Conservation (phyloP, 2,113 vertebrate genomes). For the Donacobius atricapilla region DNA sequence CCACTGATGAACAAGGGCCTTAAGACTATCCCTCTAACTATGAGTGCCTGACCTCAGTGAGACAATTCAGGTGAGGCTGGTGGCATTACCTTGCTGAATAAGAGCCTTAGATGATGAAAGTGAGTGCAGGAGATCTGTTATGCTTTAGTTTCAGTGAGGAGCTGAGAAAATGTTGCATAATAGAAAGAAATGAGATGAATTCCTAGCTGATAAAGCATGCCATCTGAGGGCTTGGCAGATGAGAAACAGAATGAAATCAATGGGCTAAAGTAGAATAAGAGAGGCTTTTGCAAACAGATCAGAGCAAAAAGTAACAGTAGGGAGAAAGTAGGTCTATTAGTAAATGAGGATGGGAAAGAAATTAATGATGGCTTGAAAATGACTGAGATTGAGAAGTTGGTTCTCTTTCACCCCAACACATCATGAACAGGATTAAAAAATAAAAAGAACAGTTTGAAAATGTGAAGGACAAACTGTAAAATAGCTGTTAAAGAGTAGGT, state of each 20-base stretch:
- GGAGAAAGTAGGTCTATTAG: constrained; percentile 36
- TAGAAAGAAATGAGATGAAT: constrained; percentile 41
- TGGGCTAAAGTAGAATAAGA: constrained; percentile 37
- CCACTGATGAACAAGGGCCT: neutral
- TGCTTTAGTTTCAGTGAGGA: neutral
- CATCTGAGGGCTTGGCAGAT: constrained; percentile 1
- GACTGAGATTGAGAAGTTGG: neutral
- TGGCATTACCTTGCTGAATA: constrained; percentile 6
- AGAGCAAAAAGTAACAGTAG: constrained; percentile 5
- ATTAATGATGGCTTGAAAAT: constrained; percentile 12
- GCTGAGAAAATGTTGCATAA: constrained; percentile 44
- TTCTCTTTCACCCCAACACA: neutral
- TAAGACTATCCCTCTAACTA: neutral
- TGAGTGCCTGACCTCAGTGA: neutral
- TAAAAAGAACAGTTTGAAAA: neutral
- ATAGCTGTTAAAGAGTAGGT: neutral
- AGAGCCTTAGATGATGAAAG: constrained; percentile 5
- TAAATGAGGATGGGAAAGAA: constrained; percentile 23
- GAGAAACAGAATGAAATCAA: constrained; percentile 41
- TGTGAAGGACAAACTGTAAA: neutral
- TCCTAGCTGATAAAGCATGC: constrained; percentile 18
- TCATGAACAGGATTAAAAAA: neutral
- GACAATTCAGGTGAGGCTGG: neutral
- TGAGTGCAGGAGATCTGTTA: neutral
- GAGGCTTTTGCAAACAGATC: constrained; percentile 14